Evolutionary conservation across 2,888 invertebrate genomes (phyloP), one percentile per base, ranked within the genome.

Genomic region (Cataglyphis altisquamis): DNA sequence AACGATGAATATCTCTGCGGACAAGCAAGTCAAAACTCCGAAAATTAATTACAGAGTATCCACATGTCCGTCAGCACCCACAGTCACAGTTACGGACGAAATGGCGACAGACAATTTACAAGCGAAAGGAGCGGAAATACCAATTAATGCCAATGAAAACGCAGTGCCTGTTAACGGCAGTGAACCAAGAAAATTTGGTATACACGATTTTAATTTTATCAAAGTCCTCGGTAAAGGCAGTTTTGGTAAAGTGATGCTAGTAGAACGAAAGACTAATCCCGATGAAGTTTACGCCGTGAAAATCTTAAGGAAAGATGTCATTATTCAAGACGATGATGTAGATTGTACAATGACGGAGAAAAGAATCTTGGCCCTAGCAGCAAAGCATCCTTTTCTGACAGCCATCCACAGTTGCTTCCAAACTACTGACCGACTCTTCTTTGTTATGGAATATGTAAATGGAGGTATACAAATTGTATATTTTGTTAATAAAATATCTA

Each of bases 401-500:
- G 99, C 99, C 92, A 96, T 99, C 92, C 98, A 98, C 96, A 98
- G 98, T 94, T 99, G 98, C 96, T 99, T 99, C 96, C 99, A 99
- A 95, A 99, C 99, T 82, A 96, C 97, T 95, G 99, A 99, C 95
- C 97, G 98, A 15, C 96, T 99, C 89, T 99, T 99, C 96, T 99
- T 99, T 95, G 99, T 99, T 89, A 99, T 99, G 99, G 99, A 99
- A 96, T 99, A 99, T 95, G 99, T 99, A 77, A 98, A 99, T 95
- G 99, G 99, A 90, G 99, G 94, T 94, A 88, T 84, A 68, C 18
- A 36, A 21, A 45, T 48, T 25, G 36, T 25, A 55, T 3, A 36
- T 52, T 70, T 52, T 64, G 18, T 25, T 15, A 48, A 48, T 10
- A 36, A 32, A 25, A 36, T 41, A 60, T 83, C 21, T 55, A 39